Evolutionary conservation across 1,140 invertebrate species (phyloP).

Genomic region (Streblospio benedicti): DNA sequence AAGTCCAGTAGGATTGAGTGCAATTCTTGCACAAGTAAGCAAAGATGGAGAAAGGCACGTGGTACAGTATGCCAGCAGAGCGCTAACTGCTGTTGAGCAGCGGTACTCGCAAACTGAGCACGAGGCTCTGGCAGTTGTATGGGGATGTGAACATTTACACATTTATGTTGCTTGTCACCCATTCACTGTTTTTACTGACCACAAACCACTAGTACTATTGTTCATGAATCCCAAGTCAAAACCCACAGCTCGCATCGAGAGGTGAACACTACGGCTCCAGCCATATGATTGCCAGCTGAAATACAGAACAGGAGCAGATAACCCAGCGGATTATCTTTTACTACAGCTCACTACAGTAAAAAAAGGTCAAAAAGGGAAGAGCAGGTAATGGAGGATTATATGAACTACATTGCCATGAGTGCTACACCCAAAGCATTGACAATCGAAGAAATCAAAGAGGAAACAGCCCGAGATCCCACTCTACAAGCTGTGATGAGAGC

Average conservation of each 20-base stretch:
- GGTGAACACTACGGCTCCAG: slow-evolving; percentile 2
- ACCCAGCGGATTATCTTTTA: slow-evolving; percentile 1
- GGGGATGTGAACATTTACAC: slow-evolving; percentile 7
- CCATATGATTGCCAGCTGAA: not conserved
- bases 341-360: not conserved
- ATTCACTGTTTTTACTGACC: not conserved
- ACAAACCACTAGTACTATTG: not conserved
- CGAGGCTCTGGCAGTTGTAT: slow-evolving; percentile 1
- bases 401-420: not conserved
- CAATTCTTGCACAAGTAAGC: slow-evolving; percentile 8
- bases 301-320: not conserved
- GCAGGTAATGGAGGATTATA: not conserved
- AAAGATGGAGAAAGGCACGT: not conserved
- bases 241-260: not conserved
- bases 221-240: not conserved
- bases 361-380: not conserved
- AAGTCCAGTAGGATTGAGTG: slow-evolving; percentile 1
- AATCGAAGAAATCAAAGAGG: not conserved
- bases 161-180: not conserved
- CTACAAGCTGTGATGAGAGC: not conserved
- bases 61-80: slow-evolving; percentile 1
- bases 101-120: slow-evolving; percentile 8
- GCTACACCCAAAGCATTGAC: not conserved
- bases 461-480: not conserved
- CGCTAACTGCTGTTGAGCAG: not conserved